Percentiles rank a stretch among this genome's conserved stretches.
Conservation (phyloP, 2,797 vertebrate genomes). For the Meriones psammophilus region DNA sequence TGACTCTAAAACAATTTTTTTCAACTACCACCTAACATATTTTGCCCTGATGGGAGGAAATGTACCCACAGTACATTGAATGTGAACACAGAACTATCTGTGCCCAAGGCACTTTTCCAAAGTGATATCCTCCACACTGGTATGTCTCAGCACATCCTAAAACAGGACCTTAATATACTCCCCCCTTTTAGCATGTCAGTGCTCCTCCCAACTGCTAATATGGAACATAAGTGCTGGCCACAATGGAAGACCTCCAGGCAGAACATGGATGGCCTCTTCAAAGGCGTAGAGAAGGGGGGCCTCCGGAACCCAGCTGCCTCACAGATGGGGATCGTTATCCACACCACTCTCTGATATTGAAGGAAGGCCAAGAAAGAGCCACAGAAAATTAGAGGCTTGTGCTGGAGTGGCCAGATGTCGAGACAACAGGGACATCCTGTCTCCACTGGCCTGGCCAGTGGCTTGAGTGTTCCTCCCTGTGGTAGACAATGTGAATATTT, state of each 20-base stretch:
- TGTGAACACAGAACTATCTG: background rate
- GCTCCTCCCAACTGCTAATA: slow-evolving; percentile 71
- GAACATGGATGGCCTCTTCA: slow-evolving; percentile 72
- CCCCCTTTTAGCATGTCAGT: slow-evolving; percentile 19
- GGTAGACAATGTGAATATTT: slow-evolving; percentile 42
- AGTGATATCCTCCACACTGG: background rate
- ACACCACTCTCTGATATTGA: slow-evolving; percentile 68
- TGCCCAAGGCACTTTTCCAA: background rate
- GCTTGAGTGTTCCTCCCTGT: slow-evolving; percentile 61
- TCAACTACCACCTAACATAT: background rate
- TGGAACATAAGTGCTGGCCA: slow-evolving; percentile 68
- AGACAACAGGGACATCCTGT: slow-evolving; percentile 77
- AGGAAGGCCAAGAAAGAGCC: slow-evolving; percentile 75
- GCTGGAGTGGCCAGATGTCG: slow-evolving; percentile 78
- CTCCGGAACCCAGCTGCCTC: slow-evolving; percentile 72
- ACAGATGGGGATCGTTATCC: slow-evolving; percentile 80
- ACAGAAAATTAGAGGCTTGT: slow-evolving; percentile 82
- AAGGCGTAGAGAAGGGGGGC: slow-evolving; percentile 50
- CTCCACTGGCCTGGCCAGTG: slow-evolving; percentile 57
- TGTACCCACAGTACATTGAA: background rate
- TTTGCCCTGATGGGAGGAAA: background rate
- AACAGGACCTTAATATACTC: slow-evolving; percentile 56
- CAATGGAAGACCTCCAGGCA: slow-evolving; percentile 61
- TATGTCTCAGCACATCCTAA: slow-evolving; percentile 13
- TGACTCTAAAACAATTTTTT: background rate